These are phyloP conservation scores for Zygaena filipendulae DNA, from an alignment of 2,888 invertebrate genomes.

Conservation along the genomic window DNA sequence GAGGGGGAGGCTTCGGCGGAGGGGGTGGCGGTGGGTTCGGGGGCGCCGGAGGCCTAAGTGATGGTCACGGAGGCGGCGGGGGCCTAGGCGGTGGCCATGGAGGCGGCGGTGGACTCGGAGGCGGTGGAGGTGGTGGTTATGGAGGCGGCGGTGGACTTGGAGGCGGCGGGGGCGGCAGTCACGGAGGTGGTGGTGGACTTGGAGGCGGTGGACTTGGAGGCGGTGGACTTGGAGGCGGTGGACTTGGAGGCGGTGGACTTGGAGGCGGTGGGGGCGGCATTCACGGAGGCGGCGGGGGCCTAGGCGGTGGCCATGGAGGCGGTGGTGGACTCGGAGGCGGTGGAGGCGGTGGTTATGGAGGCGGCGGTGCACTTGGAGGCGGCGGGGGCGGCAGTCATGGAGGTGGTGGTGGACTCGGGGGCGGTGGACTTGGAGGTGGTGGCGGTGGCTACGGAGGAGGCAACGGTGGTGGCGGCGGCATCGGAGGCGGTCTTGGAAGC, in stretches of 20 bases:
- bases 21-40: slow-evolving; percentile 15
- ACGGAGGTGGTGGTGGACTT: slow-evolving; percentile 19
- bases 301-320: slow-evolving; percentile 17
- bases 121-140: too few species aligned
- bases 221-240: too few species aligned
- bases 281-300: slow-evolving; percentile 14
- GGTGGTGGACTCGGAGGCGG: slow-evolving; percentile 19
- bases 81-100: slow-evolving; percentile 27
- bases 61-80: slow-evolving; percentile 24
- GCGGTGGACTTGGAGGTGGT: slow-evolving; percentile 21
- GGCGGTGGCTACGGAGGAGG: slow-evolving; percentile 14
- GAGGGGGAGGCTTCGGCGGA: slow-evolving; percentile 12
- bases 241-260: too few species aligned
- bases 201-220: too few species aligned
- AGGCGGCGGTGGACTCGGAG: slow-evolving; percentile 17
- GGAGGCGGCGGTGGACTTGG: too few species aligned
- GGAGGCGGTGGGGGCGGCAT: slow-evolving; percentile 16
- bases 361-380: slow-evolving; percentile 16
- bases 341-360: slow-evolving; percentile 18
- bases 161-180: slow-evolving; percentile 19
- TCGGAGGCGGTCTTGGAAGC: slow-evolving; percentile 17
- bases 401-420: slow-evolving; percentile 19
- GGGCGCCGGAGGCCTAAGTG: slow-evolving; percentile 15
- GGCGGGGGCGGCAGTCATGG: slow-evolving; percentile 20
- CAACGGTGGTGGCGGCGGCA: slow-evolving; percentile 12